Percentiles rank a stretch among this genome's conserved stretches.
Evolutionary conservation across 2,797 vertebrate species (phyloP).

Genomic region (Kryptopterus vitreolus): DNA sequence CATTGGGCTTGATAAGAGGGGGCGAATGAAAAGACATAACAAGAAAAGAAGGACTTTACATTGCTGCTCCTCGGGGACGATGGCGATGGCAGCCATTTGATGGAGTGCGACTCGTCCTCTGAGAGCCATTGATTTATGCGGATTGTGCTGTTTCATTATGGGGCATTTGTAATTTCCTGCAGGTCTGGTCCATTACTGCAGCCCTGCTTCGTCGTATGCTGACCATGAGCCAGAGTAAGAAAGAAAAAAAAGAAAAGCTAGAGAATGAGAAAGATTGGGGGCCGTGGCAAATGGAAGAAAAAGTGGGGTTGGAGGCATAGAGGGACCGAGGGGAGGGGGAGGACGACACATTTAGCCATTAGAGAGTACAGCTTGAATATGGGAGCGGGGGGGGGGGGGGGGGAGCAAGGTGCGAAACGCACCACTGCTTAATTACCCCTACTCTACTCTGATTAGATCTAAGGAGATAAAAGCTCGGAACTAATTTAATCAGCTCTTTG

Average conservation of each 20-base stretch:
- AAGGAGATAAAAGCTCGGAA: constrained; percentile 56
- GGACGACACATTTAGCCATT: constrained; percentile 38
- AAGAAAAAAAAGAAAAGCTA: constrained; percentile 19
- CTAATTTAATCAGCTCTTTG: constrained; percentile 60
- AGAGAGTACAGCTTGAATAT: constrained; percentile 48
- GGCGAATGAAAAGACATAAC: constrained; percentile 56
- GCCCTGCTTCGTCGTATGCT: constrained; percentile 45
- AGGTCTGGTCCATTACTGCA: constrained; percentile 54
- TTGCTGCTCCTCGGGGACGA: constrained; percentile 43
- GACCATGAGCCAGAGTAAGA: constrained; percentile 46
- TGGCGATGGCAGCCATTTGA: constrained; percentile 49
- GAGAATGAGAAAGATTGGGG: constrained; percentile 12
- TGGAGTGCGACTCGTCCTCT: constrained; percentile 51
- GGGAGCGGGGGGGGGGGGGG: constrained; percentile 30
- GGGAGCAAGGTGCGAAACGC: constrained; percentile 50
- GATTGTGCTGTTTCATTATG: constrained; percentile 56
- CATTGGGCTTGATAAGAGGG: constrained; percentile 48
- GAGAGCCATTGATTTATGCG: constrained; percentile 56
- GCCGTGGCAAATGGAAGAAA: constrained; percentile 8
- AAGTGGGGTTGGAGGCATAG: constrained; percentile 1
- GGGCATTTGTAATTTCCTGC: constrained; percentile 55
- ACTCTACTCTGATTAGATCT: constrained; percentile 57
- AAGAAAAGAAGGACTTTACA: constrained; percentile 56
- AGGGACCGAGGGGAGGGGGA: background rate
- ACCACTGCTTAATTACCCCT: constrained; percentile 54